Evolutionary conservation across 2,888 invertebrate genomes (phyloP), one percentile per base, ranked within the genome.

Genomic region (Gari tellinella): DNA sequence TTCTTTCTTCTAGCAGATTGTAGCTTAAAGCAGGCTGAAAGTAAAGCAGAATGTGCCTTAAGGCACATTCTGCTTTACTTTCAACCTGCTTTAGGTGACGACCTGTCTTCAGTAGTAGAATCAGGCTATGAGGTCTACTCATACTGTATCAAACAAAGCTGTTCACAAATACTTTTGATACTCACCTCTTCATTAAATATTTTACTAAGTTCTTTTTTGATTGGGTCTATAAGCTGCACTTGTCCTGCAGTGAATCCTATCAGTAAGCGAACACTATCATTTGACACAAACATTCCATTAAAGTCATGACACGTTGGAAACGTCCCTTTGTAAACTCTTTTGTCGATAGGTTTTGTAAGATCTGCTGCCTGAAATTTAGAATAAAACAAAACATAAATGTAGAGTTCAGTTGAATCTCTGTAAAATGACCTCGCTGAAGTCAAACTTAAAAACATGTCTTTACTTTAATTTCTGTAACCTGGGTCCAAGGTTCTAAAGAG

Each of bases 301-400:
- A 99, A 99, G 93, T 99, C 98, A 91, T 99, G 99, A 93, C 99
- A 99, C 26, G 99, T 99, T 19, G 99, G 99, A 93, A 97, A 98
- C 60, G 98, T 99, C 90, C 99, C 99, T 94, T 99, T 99, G 93
- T 99, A 99, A 90, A 98, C 95, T 92, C 99, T 96, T 92, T 99
- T 99, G 93, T 99, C 99, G 85, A 99, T 95, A 46, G 99, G 99
- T 92, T 98, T 98, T 81, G 96, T 97, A 90, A 98, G 94, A 94
- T 99, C 99, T 82, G 97, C 96, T 81, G 97, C 97, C 96, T 97
- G 93, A 81, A 88, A 45, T 45, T 3, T n/a, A 19, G 45, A 45
- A 19, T 8, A 31, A 31, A 31, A 31, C 31, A 31, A 31, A 31
- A 31, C 31, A 31, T 31, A 7, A 31, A 10, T 10, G n/a, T n/a